Conservation (phyloP, 2,888 invertebrate species). For the Lithophane leautieri region DNA sequence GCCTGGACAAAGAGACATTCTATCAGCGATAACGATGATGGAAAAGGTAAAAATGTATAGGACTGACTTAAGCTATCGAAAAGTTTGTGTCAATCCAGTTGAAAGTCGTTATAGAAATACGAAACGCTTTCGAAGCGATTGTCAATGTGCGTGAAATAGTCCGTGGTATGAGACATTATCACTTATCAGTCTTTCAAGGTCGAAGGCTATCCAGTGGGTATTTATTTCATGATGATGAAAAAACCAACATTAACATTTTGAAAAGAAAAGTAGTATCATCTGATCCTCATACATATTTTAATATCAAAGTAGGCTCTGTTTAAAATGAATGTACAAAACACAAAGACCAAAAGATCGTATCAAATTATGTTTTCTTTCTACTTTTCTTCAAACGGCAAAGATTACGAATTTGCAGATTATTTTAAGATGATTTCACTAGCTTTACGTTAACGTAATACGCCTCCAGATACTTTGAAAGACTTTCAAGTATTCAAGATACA, state of each 20-base stretch:
- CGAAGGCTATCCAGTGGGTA: background rate
- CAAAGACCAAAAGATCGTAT: constrained; percentile 45
- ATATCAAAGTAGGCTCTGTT: constrained; percentile 16
- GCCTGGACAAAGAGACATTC: too few relatives aligned
- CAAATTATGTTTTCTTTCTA: constrained; percentile 41
- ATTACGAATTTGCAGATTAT: constrained; percentile 43
- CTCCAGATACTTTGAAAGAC: constrained; percentile 25
- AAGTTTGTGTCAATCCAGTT: too few relatives aligned
- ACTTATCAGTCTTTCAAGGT: background rate
- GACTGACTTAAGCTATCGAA: too few relatives aligned
- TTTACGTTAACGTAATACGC: constrained; percentile 36
- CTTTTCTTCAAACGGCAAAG: constrained; percentile 42
- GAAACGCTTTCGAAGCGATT: too few relatives aligned
- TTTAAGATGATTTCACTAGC: constrained; percentile 45
- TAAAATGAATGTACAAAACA: constrained; percentile 17
- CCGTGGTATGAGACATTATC: background rate
- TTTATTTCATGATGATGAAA: background rate
- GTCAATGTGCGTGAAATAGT: background rate
- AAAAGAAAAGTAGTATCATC: background rate
- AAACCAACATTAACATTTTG: constrained; percentile 3
- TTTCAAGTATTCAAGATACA: constrained; percentile 15
- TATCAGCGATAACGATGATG: too few relatives aligned
- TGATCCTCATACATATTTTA: constrained; percentile 27
- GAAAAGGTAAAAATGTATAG: too few relatives aligned
- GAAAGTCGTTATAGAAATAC: too few relatives aligned